Evolutionary conservation across 2,797 vertebrate genomes (phyloP).

Genomic region (Carduelis carduelis): DNA sequence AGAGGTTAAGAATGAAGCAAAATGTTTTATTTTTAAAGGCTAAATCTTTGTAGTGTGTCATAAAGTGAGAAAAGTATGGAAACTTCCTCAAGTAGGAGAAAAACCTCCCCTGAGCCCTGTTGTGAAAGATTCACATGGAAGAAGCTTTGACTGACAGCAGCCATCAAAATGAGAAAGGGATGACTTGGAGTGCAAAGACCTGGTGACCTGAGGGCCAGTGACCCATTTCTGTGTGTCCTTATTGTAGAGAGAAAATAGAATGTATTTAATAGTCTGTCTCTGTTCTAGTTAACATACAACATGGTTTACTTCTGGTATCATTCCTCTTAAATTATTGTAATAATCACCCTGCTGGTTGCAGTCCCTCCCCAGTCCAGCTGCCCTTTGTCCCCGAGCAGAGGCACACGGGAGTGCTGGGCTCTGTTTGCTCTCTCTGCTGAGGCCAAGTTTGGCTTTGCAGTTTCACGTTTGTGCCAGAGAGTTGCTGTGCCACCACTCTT

Average conservation of each 20-base stretch:
- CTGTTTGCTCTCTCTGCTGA: neutral
- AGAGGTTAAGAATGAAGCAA: neutral
- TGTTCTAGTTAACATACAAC: neutral
- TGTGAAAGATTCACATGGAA: neutral
- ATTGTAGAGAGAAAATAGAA: neutral
- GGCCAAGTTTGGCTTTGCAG: neutral
- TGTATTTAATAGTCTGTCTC: neutral
- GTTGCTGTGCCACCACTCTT: constrained; percentile 8
- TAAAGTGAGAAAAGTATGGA: neutral
- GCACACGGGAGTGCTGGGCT: neutral
- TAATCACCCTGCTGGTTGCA: neutral
- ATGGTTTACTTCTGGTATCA: constrained; percentile 9
- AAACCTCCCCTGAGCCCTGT: neutral
- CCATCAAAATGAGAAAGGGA: neutral
- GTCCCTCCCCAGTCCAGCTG: neutral
- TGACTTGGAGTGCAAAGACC: neutral
- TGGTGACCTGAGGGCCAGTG: neutral
- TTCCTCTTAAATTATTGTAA: constrained; percentile 47
- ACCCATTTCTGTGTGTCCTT: neutral
- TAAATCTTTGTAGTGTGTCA: neutral
- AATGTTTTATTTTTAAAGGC: neutral
- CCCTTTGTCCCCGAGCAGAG: neutral
- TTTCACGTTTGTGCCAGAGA: constrained; percentile 47
- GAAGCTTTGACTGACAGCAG: constrained; percentile 1
- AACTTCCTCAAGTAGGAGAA: neutral